A percentile compares a stretch with the other conserved stretches of the same genome.
These are phyloP conservation scores for Galeopsomyia nigrocyanea DNA, from an alignment of 2,888 invertebrate species.

Conservation along the genomic window DNA sequence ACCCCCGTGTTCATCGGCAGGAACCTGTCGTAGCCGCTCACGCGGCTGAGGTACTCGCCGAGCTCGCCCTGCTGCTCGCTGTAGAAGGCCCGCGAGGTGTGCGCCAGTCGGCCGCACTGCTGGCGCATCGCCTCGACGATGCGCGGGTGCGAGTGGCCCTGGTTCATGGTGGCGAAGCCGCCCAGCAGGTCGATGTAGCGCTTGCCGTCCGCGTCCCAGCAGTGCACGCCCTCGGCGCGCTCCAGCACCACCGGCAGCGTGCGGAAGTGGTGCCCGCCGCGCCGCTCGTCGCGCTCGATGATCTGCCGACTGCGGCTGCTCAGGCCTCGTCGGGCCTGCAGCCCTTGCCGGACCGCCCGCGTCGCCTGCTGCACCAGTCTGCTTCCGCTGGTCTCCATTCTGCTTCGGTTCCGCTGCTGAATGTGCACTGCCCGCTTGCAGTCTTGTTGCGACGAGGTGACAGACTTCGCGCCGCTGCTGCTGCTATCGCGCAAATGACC, in stretches of 20 bases:
- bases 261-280: constrained; percentile 81
- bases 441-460: too few species aligned
- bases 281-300: constrained; percentile 74
- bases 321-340: constrained; percentile 48
- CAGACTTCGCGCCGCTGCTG: too few species aligned
- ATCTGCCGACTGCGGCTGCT: constrained; percentile 58
- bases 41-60: constrained; percentile 78
- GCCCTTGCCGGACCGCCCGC: constrained; percentile 1
- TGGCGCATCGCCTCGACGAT: constrained; percentile 75
- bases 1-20: constrained; percentile 90
- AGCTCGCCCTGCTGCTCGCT: constrained; percentile 81
- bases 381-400: constrained; percentile 52
- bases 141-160: constrained; percentile 84
- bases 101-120: constrained; percentile 75
- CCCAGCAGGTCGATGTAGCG: constrained; percentile 84
- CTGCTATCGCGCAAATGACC: too few species aligned
- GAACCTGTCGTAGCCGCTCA: constrained; percentile 83
- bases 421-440: too few species aligned
- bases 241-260: constrained; percentile 79
- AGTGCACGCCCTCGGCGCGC: constrained; percentile 77
- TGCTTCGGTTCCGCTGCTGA: background rate
- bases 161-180: constrained; percentile 87
- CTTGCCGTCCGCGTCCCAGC: constrained; percentile 87
- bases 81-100: constrained; percentile 85
- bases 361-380: constrained; percentile 3